phyloP scores from a whole-genome alignment of 2,797 vertebrate genomes.

The Intellagama lesueurii region DNA sequence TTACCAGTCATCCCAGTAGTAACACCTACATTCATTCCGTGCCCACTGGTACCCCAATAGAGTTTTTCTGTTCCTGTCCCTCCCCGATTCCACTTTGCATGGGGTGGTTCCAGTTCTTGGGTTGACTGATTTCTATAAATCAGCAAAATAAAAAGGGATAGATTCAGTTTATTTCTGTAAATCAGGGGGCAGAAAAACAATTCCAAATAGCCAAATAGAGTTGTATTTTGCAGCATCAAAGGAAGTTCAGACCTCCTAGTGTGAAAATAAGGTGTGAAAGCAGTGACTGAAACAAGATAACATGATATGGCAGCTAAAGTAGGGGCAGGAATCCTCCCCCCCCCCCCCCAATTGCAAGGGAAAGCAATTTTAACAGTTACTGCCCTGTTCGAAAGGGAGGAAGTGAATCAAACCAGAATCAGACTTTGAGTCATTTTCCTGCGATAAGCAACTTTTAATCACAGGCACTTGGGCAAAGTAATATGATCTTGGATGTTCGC shows the following conservation, averaged over 20 bases:
- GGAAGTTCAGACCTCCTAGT: not conserved
- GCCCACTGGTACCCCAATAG: not conserved
- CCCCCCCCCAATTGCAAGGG: not conserved
- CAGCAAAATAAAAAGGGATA: too few relatives aligned
- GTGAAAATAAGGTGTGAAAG: not conserved
- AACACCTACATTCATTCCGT: not conserved
- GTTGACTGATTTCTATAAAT: not conserved
- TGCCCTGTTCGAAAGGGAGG: not conserved
- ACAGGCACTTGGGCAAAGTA: not conserved
- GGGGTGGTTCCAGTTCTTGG: not conserved
- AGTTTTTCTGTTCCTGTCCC: not conserved
- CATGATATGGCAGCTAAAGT: not conserved
- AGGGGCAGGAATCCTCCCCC: not conserved
- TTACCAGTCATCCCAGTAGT: not conserved
- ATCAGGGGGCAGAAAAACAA: not conserved
- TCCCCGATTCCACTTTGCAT: not conserved
- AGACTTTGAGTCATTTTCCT: constrained; percentile 7
- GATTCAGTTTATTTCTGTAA: not conserved
- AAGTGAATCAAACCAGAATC: constrained; percentile 24
- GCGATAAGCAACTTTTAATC: constrained; percentile 7
- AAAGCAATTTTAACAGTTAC: not conserved
- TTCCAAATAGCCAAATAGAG: not conserved
- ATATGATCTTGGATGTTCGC: not conserved
- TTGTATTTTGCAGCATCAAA: not conserved
- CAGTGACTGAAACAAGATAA: not conserved